Conservation (phyloP, 2,888 invertebrate genomes). For the Ceraclea dissimilis region DNA sequence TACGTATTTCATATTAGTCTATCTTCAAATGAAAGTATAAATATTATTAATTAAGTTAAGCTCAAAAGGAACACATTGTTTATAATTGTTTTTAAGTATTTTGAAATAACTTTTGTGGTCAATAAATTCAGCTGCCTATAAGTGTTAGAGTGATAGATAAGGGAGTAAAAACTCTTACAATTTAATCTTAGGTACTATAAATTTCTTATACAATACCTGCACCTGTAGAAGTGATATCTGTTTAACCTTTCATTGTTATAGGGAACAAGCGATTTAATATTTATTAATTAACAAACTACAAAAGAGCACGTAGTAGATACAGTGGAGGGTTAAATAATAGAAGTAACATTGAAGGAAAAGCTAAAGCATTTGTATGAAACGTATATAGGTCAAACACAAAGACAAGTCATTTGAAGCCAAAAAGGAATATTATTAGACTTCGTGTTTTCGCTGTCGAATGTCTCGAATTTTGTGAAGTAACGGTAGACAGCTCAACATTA, state of each 20-base stretch:
- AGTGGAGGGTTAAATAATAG: not conserved
- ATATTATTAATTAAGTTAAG: no score
- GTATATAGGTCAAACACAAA: not conserved
- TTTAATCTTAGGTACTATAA: no score
- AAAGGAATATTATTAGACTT: not conserved
- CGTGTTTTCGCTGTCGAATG: not conserved
- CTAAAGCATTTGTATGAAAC: not conserved
- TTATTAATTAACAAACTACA: not conserved
- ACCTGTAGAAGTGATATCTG: no score
- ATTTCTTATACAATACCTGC: no score
- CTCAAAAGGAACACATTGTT: no score
- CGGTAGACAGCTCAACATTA: not conserved
- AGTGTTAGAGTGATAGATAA: no score
- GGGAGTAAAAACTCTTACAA: no score
- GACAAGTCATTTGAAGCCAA: not conserved
- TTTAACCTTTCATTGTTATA: not conserved
- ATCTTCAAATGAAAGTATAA: no score
- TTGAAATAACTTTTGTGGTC: no score
- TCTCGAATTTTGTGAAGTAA: not conserved
- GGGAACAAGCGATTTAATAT: not conserved
- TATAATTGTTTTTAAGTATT: no score
- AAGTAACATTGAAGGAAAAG: not conserved
- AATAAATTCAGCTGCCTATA: no score
- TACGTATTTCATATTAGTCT: no score
- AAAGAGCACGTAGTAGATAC: not conserved